These are phyloP conservation scores for Cebus imitator DNA, from an alignment of 2,113 vertebrate genomes.

Conservation along the genomic window DNA sequence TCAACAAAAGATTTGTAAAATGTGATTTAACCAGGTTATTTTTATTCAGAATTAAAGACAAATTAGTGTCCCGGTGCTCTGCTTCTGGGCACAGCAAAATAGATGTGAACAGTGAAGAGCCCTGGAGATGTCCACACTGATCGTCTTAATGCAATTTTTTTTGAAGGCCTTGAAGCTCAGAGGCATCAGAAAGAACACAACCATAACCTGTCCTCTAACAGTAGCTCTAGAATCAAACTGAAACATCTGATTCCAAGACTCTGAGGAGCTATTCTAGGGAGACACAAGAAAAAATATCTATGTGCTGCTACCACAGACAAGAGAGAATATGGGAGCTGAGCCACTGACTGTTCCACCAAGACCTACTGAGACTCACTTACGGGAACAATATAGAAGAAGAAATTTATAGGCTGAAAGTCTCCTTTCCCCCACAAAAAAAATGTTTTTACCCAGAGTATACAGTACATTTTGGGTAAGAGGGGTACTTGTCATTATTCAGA, in stretches of 20 bases:
- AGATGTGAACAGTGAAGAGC: no score
- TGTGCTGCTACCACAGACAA: neutral
- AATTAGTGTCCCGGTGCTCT: neutral
- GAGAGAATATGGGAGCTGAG: neutral
- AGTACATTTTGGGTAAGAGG: neutral
- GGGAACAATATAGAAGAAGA: neutral
- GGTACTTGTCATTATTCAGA: neutral
- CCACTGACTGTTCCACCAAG: neutral
- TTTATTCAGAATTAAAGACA: neutral
- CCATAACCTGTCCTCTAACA: neutral
- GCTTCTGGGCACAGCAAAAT: neutral
- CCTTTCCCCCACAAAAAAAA: neutral
- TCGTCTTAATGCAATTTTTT: neutral
- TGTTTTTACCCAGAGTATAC: neutral
- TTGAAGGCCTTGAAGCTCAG: neutral
- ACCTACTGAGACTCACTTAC: neutral
- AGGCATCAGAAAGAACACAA: neutral
- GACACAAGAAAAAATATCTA: neutral
- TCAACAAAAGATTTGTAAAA: neutral
- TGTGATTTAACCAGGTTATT: neutral
- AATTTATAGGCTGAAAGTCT: neutral
- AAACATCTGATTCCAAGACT: neutral
- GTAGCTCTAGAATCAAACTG: neutral
- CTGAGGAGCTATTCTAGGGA: neutral
- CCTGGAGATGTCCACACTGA: neutral